A percentile compares a stretch with the other conserved stretches of the same genome.
Evolutionary conservation across 2,113 vertebrate genomes (phyloP).

Genomic region (Gadus chalcogrammus): DNA sequence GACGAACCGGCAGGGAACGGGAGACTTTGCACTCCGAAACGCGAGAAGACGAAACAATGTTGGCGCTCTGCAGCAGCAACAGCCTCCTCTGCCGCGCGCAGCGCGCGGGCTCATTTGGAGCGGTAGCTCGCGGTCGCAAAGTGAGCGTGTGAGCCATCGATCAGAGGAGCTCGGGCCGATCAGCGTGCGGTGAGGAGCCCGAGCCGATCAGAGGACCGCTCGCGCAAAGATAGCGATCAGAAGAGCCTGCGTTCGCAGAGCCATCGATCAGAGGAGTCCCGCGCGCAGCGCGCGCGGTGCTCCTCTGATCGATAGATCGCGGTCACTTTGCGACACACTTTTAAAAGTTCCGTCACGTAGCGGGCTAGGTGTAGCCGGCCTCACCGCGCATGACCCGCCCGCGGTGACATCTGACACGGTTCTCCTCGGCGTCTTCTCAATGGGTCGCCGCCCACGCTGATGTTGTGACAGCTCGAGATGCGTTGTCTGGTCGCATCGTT

Average conservation of each 20-base stretch:
- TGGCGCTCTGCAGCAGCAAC: conserved; percentile 54
- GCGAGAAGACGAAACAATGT: conserved; percentile 14
- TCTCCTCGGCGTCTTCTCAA: background rate
- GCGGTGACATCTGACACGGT: conserved; percentile 35
- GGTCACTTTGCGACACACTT: conserved; percentile 82
- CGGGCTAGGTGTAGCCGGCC: background rate
- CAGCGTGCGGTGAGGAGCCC: no score
- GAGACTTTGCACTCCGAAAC: background rate
- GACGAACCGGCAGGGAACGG: background rate
- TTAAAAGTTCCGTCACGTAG: conserved; percentile 73
- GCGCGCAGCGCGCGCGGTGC: conserved; percentile 45
- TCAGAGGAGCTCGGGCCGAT: no score
- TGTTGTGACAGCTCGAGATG: background rate
- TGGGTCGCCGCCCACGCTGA: background rate
- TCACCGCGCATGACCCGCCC: conserved; percentile 18
- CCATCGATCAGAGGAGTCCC: conserved; percentile 8
- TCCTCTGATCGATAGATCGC: conserved; percentile 61
- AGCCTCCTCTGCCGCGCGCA: conserved; percentile 56
- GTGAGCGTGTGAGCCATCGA: no score
- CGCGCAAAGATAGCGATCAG: no score
- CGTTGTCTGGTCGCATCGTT: no score
- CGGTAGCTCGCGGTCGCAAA: conserved; percentile 58
- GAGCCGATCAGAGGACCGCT: no score
- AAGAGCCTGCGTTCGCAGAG: no score
- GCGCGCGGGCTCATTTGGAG: conserved; percentile 56